Evolutionary conservation across 2,888 invertebrate species (phyloP).

Genomic region (Amblyjoppa fuscipennis): DNA sequence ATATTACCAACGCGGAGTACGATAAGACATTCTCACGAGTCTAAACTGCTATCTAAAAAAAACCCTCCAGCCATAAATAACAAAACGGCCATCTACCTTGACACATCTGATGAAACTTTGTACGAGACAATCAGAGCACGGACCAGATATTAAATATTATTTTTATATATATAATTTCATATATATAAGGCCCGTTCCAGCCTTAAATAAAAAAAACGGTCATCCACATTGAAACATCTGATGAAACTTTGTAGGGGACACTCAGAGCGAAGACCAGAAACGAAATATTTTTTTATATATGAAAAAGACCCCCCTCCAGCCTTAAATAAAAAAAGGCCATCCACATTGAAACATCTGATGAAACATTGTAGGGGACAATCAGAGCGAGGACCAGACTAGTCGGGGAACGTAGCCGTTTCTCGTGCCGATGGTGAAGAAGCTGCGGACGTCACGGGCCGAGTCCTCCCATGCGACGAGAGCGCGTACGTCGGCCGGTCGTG

Average conservation of each 20-base stretch:
- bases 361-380: conserved; percentile 48
- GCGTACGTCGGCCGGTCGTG: conserved; percentile 60
- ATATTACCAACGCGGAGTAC: neutral
- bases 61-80: neutral
- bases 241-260: conserved; percentile 37
- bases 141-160: neutral
- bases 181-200: neutral
- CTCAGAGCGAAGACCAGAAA: conserved; percentile 48
- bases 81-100: neutral
- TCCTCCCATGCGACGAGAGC: conserved; percentile 58
- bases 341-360: neutral
- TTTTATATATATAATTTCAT: too few relatives aligned
- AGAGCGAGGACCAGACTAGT: conserved; percentile 59
- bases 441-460: conserved; percentile 66
- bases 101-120: conserved; percentile 6
- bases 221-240: neutral
- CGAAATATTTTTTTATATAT: too few relatives aligned
- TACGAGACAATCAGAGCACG: conserved; percentile 53
- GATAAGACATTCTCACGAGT: neutral
- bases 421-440: conserved; percentile 45
- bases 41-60: neutral
- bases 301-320: neutral
- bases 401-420: conserved; percentile 20
- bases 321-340: neutral
- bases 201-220: neutral